phyloP scores from a whole-genome alignment of 2,888 invertebrate genomes.

The Achlya flavicornis region DNA sequence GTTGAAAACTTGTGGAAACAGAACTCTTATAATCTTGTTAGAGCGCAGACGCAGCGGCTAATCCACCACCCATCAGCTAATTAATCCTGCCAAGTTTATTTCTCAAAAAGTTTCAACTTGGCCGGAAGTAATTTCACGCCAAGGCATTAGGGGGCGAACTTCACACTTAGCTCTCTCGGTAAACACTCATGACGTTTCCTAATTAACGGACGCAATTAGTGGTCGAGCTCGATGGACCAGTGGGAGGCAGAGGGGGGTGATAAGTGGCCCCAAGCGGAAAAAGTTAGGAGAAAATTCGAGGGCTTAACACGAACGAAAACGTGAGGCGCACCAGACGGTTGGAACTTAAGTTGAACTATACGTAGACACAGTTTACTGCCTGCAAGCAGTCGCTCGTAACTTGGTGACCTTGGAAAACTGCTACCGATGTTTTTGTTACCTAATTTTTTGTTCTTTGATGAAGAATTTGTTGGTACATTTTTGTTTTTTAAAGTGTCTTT shows the following conservation, averaged over 20 bases:
- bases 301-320: slow-evolving; percentile 61
- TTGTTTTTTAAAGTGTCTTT: background rate
- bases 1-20: slow-evolving; percentile 76
- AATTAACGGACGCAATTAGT: slow-evolving; percentile 84
- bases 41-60: slow-evolving; percentile 75
- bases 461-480: background rate
- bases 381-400: slow-evolving; percentile 22
- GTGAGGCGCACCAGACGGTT: slow-evolving; percentile 54
- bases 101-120: slow-evolving; percentile 80
- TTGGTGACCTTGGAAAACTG: slow-evolving; percentile 49
- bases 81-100: slow-evolving; percentile 81
- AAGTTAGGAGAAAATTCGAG: slow-evolving; percentile 79
- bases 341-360: slow-evolving; percentile 24
- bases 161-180: slow-evolving; percentile 82
- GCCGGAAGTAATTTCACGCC: slow-evolving; percentile 80
- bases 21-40: slow-evolving; percentile 83
- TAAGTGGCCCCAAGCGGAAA: slow-evolving; percentile 78
- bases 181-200: slow-evolving; percentile 84
- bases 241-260: slow-evolving; percentile 57
- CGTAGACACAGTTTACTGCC: slow-evolving; percentile 19
- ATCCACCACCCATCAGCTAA: slow-evolving; percentile 82
- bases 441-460: slow-evolving; percentile 7
- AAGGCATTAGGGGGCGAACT: slow-evolving; percentile 77
- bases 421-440: slow-evolving; percentile 9
- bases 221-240: slow-evolving; percentile 75